A percentile compares a stretch with the other conserved stretches of the same genome.
phyloP scores from a whole-genome alignment of 2,113 vertebrate species.

The Fulmarus glacialis region DNA sequence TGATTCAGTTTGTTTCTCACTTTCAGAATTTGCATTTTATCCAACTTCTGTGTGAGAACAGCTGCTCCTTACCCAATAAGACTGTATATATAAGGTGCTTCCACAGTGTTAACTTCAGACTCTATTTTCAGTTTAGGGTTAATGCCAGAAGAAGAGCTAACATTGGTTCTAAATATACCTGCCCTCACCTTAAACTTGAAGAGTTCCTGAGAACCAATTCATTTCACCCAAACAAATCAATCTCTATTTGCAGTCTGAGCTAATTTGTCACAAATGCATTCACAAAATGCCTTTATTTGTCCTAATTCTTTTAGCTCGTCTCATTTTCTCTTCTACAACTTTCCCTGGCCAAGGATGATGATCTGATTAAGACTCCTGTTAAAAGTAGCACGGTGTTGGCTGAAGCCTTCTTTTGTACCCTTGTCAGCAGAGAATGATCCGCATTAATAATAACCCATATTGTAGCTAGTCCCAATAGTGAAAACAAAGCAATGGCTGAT shows the following conservation, averaged over 20 bases:
- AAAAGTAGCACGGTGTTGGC: conserved; percentile 30
- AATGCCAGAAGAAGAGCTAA: not conserved
- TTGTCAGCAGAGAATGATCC: conserved; percentile 35
- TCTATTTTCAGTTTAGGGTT: not conserved
- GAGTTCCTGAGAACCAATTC: conserved; percentile 11
- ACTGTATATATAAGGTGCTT: not conserved
- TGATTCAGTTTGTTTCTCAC: not conserved
- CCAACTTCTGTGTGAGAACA: not conserved
- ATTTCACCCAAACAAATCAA: conserved; percentile 50
- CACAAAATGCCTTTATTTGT: conserved; percentile 56
- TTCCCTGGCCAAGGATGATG: conserved; percentile 37
- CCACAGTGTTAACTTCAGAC: not conserved
- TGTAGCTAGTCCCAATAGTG: not conserved
- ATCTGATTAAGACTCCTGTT: conserved; percentile 66
- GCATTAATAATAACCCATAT: conserved; percentile 43
- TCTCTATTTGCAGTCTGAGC: conserved; percentile 49
- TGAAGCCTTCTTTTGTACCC: conserved; percentile 27
- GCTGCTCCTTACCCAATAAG: not conserved
- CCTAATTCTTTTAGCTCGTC: conserved; percentile 47
- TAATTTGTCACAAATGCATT: conserved; percentile 63
- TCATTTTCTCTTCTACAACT: conserved; percentile 51
- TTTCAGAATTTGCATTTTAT: not conserved
- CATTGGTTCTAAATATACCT: not conserved
- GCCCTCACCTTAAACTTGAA: not conserved
- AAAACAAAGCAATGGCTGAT: not conserved